phyloP scores from a whole-genome alignment of 2,888 invertebrate genomes.

The Nasonia oneida region DNA sequence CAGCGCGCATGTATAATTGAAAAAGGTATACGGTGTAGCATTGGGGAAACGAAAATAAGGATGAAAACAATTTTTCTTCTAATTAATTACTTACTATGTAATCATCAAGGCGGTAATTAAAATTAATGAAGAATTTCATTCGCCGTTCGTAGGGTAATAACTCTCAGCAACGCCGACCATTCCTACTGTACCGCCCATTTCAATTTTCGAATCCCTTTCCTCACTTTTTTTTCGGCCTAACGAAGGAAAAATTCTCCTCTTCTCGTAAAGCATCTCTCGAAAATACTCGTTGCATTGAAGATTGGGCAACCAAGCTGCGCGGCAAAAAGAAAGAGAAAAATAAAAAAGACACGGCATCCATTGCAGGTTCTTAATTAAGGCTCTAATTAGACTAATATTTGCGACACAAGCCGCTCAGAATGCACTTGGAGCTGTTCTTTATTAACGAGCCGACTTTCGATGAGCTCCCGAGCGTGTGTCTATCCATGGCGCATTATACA shows the following conservation, averaged over 20 bases:
- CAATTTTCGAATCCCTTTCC: background rate
- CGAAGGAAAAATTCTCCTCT: background rate
- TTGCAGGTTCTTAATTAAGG: conserved; percentile 23
- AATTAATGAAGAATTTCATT: conserved; percentile 29
- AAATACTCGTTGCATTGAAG: background rate
- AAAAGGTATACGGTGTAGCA: conserved; percentile 1
- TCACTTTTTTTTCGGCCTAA: background rate
- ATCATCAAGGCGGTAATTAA: conserved; percentile 12
- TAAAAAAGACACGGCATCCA: background rate
- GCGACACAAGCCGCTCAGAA: background rate
- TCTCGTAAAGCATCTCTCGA: background rate
- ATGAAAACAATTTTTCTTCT: background rate
- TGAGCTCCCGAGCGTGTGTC: conserved; percentile 13
- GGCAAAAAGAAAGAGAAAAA: background rate
- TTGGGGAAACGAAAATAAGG: background rate
- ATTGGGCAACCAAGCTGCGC: background rate
- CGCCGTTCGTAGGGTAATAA: background rate
- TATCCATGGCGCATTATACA: background rate
- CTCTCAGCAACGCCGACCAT: background rate
- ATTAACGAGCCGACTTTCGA: conserved; percentile 45
- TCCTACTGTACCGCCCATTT: background rate
- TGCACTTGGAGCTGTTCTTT: conserved; percentile 29
- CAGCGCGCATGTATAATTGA: background rate
- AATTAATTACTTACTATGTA: conserved; percentile 18
- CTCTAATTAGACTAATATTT: conserved; percentile 44